phyloP scores from a whole-genome alignment of 2,113 vertebrate genomes.

The Jacana jacana region DNA sequence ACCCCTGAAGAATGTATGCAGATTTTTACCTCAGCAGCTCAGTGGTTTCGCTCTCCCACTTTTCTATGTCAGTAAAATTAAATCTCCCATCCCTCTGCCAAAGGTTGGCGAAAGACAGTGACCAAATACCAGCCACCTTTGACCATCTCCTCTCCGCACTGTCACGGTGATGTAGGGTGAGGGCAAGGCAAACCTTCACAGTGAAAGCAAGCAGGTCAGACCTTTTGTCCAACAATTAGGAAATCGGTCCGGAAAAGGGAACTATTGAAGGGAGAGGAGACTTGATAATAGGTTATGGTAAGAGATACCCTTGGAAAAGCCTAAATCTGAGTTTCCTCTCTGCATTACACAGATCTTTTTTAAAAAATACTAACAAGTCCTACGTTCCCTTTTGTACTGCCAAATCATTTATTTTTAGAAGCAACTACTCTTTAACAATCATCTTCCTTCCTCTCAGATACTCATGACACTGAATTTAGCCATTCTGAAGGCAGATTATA shows the following conservation, averaged over 20 bases:
- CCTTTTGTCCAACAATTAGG: not conserved
- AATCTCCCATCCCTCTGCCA: rapidly evolving
- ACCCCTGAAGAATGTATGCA: not conserved
- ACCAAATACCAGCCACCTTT: not conserved
- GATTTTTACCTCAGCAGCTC: not conserved
- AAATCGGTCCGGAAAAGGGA: not conserved
- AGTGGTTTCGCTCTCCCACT: not conserved
- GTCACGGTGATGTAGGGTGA: not conserved
- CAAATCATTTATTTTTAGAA: constrained; percentile 21
- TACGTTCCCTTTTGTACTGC: not conserved
- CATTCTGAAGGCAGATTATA: not conserved
- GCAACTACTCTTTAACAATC: not conserved
- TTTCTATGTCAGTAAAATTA: not conserved
- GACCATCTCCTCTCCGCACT: not conserved
- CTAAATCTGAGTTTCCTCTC: not conserved
- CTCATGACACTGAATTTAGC: not conserved
- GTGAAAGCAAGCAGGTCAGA: not conserved
- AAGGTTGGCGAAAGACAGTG: not conserved
- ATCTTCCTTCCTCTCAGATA: not conserved
- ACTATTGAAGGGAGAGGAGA: not conserved
- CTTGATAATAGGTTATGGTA: not conserved
- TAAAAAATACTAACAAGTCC: not conserved
- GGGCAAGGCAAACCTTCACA: not conserved
- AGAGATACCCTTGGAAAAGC: not conserved
- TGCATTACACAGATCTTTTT: not conserved